Conservation (phyloP, 2,888 invertebrate genomes). For the Drosophila hamatofila region DNA sequence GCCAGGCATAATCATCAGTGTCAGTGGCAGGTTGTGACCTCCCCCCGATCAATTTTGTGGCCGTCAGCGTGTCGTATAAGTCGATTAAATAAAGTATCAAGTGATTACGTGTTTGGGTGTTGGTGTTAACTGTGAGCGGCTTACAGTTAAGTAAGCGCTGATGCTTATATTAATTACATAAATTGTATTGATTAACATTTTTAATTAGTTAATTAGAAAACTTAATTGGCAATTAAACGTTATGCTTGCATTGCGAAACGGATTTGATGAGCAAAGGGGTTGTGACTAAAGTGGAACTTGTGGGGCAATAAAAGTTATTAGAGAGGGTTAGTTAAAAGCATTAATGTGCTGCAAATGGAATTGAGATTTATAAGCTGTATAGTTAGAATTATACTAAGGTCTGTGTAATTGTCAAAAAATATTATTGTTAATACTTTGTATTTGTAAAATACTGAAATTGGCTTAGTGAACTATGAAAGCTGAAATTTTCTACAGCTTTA, state of each 20-base stretch:
- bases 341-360: not conserved
- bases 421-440: too few species aligned
- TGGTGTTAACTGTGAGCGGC: constrained; percentile 14
- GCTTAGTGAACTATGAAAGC: too few species aligned
- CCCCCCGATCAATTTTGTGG: constrained; percentile 20
- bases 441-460: too few species aligned
- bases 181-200: constrained; percentile 57
- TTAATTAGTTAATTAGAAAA: constrained; percentile 45
- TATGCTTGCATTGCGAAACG: not conserved
- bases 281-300: not conserved
- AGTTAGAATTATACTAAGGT: too few species aligned
- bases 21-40: not conserved
- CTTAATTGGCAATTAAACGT: constrained; percentile 8
- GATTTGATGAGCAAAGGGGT: not conserved
- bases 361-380: too few species aligned
- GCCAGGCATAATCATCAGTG: not conserved
- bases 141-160: constrained; percentile 11
- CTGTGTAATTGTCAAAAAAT: too few species aligned
- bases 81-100: constrained; percentile 53
- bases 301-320: not conserved
- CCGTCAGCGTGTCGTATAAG: constrained; percentile 39
- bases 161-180: constrained; percentile 52
- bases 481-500: too few species aligned
- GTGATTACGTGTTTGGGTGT: not conserved
- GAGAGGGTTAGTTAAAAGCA: not conserved